A percentile compares a stretch with the other conserved stretches of the same genome.
Conservation (phyloP, 2,113 vertebrate species). For the Silurus meridionalis region DNA sequence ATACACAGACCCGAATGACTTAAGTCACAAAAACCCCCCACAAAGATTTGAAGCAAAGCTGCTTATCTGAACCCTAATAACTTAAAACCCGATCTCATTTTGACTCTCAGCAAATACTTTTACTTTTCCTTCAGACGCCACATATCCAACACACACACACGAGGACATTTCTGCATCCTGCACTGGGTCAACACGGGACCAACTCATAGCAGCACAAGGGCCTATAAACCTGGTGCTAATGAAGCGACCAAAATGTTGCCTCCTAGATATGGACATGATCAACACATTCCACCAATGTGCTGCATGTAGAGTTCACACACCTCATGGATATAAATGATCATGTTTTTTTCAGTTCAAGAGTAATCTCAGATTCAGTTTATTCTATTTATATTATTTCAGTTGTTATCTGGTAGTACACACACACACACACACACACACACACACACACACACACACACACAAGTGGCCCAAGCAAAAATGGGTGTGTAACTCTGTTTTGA, state of each 20-base stretch:
- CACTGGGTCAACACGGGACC: background rate
- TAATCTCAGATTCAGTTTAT: background rate
- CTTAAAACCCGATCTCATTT: background rate
- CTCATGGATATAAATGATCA: background rate
- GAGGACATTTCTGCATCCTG: background rate
- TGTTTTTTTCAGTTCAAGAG: background rate
- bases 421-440: too few species aligned
- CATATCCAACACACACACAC: background rate
- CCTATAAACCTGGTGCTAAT: background rate
- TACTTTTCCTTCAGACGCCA: background rate
- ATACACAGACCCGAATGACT: background rate
- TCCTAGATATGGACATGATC: background rate
- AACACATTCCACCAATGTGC: background rate
- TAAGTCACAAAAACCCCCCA: too few species aligned
- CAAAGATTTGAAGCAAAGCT: background rate
- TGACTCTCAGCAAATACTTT: background rate
- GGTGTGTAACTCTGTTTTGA: too few species aligned
- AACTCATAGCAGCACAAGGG: background rate
- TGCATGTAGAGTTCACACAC: background rate
- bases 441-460: too few species aligned
- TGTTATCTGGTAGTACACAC: background rate
- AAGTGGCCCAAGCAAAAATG: too few species aligned
- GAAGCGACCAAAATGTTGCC: background rate
- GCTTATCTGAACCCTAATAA: too few species aligned
- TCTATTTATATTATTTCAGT: background rate